Percentiles rank a stretch among this genome's conserved stretches.
Evolutionary conservation across 2,797 vertebrate genomes (phyloP).

Genomic region (Diplodus puntazzo): DNA sequence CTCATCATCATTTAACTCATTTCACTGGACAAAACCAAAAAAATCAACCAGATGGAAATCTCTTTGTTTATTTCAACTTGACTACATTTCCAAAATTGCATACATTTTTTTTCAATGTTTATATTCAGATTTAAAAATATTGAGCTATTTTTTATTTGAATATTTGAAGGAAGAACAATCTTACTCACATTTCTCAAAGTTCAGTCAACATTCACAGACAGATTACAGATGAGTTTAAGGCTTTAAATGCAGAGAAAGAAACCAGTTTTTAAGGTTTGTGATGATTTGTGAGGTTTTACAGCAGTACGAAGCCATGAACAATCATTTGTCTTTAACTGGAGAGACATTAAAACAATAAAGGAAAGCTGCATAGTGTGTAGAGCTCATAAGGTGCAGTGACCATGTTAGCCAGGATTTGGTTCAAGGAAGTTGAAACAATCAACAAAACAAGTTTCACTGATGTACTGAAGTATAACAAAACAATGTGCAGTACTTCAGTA

Average conservation of each 20-base stretch:
- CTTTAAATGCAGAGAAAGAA: slow-evolving; percentile 12
- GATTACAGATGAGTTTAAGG: slow-evolving; percentile 1
- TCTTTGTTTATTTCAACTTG: slow-evolving; percentile 25
- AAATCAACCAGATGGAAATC: neutral
- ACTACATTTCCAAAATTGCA: slow-evolving; percentile 16
- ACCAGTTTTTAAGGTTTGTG: neutral
- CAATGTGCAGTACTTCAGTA: neutral
- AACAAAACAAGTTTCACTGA: neutral
- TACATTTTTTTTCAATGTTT: neutral
- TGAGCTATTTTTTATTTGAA: neutral
- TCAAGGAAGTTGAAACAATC: neutral
- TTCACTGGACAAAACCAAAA: neutral
- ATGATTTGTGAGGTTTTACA: slow-evolving; percentile 5
- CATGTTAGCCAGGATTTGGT: slow-evolving; percentile 3
- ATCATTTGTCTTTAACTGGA: slow-evolving; percentile 9
- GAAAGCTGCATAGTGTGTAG: neutral
- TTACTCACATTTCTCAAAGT: slow-evolving; percentile 15
- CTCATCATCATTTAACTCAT: neutral
- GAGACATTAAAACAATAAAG: slow-evolving; percentile 3
- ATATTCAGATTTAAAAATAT: slow-evolving; percentile 1
- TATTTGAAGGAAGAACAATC: neutral
- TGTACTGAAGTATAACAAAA: neutral
- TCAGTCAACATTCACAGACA: neutral
- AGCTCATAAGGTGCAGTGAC: neutral
- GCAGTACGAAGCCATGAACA: slow-evolving; percentile 18